Percentiles rank a stretch among this genome's conserved stretches.
Evolutionary conservation across 23 tunicate species (phyloP).

Genomic region (Phallusia fumigata): DNA sequence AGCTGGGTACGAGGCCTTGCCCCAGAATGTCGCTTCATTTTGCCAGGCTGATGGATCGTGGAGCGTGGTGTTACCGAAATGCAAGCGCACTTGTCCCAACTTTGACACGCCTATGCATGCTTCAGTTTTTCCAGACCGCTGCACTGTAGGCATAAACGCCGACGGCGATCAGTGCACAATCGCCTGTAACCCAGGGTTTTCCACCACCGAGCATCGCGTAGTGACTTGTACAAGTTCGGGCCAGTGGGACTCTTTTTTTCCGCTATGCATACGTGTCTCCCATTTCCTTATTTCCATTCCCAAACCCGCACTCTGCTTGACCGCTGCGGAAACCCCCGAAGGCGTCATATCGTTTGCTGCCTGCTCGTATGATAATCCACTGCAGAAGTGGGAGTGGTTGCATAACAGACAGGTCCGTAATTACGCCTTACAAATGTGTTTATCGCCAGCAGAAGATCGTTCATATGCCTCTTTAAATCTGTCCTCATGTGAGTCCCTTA

Average conservation of each 20-base stretch:
- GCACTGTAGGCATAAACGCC: conserved; percentile 14
- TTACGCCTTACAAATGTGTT: conserved; percentile 12
- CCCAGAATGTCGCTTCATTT: neutral
- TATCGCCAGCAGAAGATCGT: neutral
- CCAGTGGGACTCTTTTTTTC: conserved; percentile 1
- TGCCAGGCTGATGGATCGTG: conserved; percentile 34
- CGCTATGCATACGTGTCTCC: neutral
- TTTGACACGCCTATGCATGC: neutral
- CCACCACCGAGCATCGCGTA: neutral
- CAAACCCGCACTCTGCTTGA: neutral
- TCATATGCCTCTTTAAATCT: neutral
- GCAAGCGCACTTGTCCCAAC: conserved; percentile 29
- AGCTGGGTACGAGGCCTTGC: conserved; percentile 4
- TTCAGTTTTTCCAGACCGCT: conserved; percentile 22
- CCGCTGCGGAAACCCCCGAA: neutral
- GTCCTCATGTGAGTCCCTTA: neutral
- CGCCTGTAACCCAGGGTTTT: conserved; percentile 11
- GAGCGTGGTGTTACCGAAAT: conserved; percentile 15
- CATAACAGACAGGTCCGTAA: neutral
- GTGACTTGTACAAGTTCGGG: conserved; percentile 9
- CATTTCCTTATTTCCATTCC: conserved; percentile 16
- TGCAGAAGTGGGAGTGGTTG: conserved; percentile 37
- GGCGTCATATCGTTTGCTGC: neutral
- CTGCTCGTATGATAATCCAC: neutral
- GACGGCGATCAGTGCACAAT: conserved; percentile 31